A percentile compares a stretch with the other conserved stretches of the same genome.
These are phyloP conservation scores for Argya squamiceps DNA, from an alignment of 2,797 vertebrate genomes.

Conservation along the genomic window DNA sequence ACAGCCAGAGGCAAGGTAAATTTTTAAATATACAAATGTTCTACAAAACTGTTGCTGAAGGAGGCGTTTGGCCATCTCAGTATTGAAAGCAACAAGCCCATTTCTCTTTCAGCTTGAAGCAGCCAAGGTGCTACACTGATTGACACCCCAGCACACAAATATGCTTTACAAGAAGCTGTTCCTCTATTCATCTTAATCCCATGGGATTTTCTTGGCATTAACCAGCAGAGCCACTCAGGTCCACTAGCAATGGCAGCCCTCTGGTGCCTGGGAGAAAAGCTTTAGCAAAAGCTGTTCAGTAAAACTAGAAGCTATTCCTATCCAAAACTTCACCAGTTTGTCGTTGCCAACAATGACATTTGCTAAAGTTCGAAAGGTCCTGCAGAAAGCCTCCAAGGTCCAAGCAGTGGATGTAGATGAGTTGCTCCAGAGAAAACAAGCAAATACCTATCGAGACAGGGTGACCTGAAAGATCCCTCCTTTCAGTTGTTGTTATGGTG, in stretches of 20 bases:
- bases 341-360: neutral
- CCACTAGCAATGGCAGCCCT: neutral
- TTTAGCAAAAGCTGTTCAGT: neutral
- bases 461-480: neutral
- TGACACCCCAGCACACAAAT: fast-evolving
- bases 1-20: neutral
- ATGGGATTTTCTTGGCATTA: neutral
- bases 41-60: neutral
- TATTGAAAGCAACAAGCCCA: neutral
- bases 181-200: neutral
- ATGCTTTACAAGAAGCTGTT: neutral
- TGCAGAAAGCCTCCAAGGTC: neutral
- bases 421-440: neutral
- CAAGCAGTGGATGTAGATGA: neutral
- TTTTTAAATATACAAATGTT: neutral
- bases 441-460: neutral
- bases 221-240: neutral
- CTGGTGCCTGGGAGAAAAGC: fast-evolving
- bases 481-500: neutral
- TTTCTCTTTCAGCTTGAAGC: neutral
- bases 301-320: neutral
- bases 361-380: neutral
- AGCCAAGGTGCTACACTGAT: neutral
- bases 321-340: neutral
- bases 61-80: neutral